Conservation (phyloP, 2,113 vertebrate species). For the Aldabrachelys gigantea region DNA sequence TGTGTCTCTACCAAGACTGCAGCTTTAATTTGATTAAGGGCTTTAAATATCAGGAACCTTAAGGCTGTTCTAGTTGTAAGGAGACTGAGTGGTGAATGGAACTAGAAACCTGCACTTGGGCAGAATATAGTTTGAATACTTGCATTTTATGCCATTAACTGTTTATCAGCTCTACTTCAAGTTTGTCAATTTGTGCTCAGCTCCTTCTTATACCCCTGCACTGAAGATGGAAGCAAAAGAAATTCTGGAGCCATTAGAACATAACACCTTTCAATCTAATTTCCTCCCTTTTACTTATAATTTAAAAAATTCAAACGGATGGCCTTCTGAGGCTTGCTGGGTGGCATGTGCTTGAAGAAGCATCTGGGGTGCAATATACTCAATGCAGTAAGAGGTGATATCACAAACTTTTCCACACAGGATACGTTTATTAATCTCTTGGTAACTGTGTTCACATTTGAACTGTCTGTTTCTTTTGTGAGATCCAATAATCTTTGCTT, state of each 20-base stretch:
- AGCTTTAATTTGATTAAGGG: background rate
- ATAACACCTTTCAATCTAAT: slow-evolving; percentile 11
- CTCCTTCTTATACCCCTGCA: slow-evolving; percentile 35
- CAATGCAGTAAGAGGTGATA: slow-evolving; percentile 45
- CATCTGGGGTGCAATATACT: slow-evolving; percentile 31
- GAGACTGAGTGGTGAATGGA: background rate
- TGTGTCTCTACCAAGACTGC: background rate
- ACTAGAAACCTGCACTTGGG: slow-evolving; percentile 14
- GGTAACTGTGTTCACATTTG: slow-evolving; percentile 70
- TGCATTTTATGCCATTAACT: slow-evolving; percentile 35
- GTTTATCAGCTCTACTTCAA: slow-evolving; percentile 36
- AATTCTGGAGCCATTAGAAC: slow-evolving; percentile 61
- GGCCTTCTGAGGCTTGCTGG: slow-evolving; percentile 48
- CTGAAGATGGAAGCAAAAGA: slow-evolving; percentile 39
- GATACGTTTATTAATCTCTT: slow-evolving; percentile 66
- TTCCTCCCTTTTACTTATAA: slow-evolving; percentile 6
- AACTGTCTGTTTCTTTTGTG: slow-evolving; percentile 60
- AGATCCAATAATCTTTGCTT: slow-evolving; percentile 62
- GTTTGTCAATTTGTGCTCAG: slow-evolving; percentile 43
- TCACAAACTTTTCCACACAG: slow-evolving; percentile 52
- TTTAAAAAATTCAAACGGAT: background rate
- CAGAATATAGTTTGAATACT: background rate
- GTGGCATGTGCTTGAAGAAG: slow-evolving; percentile 10
- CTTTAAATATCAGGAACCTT: background rate
- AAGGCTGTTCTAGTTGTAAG: background rate